Percentiles rank a stretch among this genome's conserved stretches.
phyloP scores from a whole-genome alignment of 1,140 invertebrate species.

The Lasioglossum baleicum region DNA sequence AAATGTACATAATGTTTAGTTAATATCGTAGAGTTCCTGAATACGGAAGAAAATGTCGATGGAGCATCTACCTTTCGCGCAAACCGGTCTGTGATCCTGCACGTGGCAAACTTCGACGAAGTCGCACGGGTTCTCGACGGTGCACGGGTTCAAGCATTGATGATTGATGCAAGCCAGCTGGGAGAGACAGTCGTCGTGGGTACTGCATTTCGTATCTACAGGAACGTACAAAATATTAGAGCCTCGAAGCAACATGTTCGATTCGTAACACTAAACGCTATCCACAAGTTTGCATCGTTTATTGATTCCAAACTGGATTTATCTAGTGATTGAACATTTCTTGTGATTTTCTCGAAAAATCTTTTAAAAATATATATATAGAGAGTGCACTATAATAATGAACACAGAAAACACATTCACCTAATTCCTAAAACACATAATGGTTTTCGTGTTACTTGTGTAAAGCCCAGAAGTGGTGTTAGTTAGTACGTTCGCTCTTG shows the following conservation, averaged over 20 bases:
- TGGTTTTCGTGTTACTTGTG: slow-evolving; percentile 60
- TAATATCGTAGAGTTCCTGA: not conserved
- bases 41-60: not conserved
- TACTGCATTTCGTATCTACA: slow-evolving; percentile 85
- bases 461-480: slow-evolving; percentile 51
- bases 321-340: slow-evolving; percentile 5
- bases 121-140: slow-evolving; percentile 84
- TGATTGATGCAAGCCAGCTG: slow-evolving; percentile 89
- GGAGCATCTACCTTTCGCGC: slow-evolving; percentile 84
- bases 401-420: slow-evolving; percentile 41
- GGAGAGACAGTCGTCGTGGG: slow-evolving; percentile 85
- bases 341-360: slow-evolving; percentile 25
- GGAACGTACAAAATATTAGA: slow-evolving; percentile 64
- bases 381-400: slow-evolving; percentile 13
- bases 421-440: slow-evolving; percentile 49
- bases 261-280: not conserved
- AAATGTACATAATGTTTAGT: slow-evolving; percentile 16
- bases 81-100: slow-evolving; percentile 88
- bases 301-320: not conserved
- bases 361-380: slow-evolving; percentile 31
- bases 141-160: slow-evolving; percentile 88
- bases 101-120: slow-evolving; percentile 86
- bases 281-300: not conserved
- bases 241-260: slow-evolving; percentile 25
- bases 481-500: slow-evolving; percentile 21